Conservation (phyloP, 2,797 vertebrate genomes). For the Anas flavirostris region DNA sequence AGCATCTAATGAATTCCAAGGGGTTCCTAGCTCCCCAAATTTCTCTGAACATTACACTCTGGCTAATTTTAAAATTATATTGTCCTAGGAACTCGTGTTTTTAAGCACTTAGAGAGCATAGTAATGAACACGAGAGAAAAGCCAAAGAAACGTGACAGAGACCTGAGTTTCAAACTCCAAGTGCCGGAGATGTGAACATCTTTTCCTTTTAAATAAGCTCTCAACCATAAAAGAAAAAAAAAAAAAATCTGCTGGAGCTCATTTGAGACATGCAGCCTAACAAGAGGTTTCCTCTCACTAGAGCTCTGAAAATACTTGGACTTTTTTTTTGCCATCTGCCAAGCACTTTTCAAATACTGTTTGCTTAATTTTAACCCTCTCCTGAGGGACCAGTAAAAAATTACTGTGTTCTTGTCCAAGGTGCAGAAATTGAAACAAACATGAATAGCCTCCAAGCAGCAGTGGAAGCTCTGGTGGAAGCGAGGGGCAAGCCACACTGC, state of each 20-base stretch:
- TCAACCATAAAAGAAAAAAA: neutral
- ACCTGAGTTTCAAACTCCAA: slow-evolving; percentile 23
- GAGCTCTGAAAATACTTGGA: slow-evolving; percentile 8
- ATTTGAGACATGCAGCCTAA: neutral
- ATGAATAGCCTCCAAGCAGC: neutral
- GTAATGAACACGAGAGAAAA: neutral
- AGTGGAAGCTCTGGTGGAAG: rapidly evolving
- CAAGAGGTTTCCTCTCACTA: neutral
- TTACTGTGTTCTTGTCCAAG: neutral
- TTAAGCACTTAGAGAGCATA: neutral
- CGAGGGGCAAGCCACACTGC: rapidly evolving
- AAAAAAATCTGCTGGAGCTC: neutral
- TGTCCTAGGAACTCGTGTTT: slow-evolving; percentile 20
- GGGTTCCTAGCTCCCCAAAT: neutral
- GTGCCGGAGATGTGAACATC: neutral
- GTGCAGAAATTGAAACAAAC: slow-evolving; percentile 22
- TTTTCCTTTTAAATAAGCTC: slow-evolving; percentile 24
- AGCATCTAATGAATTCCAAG: slow-evolving; percentile 16
- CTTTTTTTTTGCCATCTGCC: slow-evolving; percentile 1
- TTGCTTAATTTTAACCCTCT: slow-evolving; percentile 24
- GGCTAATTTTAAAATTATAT: neutral
- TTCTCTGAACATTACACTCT: neutral
- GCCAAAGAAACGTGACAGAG: neutral
- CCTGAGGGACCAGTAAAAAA: neutral
- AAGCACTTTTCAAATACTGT: slow-evolving; percentile 38